Evolutionary conservation across 2,113 vertebrate genomes (phyloP).

Genomic region (Corvus hawaiiensis): DNA sequence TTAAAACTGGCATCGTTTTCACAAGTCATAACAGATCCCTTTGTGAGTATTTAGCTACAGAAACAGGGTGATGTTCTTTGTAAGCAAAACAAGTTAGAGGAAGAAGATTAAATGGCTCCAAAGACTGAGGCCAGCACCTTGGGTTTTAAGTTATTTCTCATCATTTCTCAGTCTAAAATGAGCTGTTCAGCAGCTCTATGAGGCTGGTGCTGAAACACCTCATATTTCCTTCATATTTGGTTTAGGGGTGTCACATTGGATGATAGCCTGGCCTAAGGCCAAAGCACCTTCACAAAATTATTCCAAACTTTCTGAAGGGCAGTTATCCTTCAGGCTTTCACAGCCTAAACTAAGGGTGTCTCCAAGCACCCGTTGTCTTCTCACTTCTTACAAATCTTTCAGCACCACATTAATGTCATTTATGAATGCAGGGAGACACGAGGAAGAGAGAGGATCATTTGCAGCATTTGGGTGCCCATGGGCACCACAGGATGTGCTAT

Average conservation of each 20-base stretch:
- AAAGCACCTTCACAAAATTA: neutral
- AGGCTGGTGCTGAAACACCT: neutral
- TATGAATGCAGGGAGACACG: neutral
- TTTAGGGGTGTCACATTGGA: neutral
- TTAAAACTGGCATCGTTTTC: neutral
- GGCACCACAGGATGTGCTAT: accelerated
- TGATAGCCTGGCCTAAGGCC: neutral
- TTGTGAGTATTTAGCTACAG: neutral
- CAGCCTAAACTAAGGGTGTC: neutral
- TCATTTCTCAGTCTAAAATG: neutral
- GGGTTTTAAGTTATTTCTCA: neutral
- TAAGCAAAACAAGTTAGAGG: neutral
- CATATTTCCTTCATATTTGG: accelerated
- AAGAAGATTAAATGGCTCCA: neutral
- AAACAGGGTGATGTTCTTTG: neutral
- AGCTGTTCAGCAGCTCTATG: neutral
- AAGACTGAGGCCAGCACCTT: neutral
- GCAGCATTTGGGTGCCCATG: neutral
- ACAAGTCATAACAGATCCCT: neutral
- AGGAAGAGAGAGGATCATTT: neutral
- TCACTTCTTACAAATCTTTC: neutral
- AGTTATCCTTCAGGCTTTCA: neutral
- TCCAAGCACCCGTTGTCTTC: neutral
- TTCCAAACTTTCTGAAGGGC: neutral
- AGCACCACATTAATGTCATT: neutral